Evolutionary conservation across 2,888 invertebrate genomes (phyloP), one percentile per base, ranked within the genome.

Genomic region (Netelia melanura): DNA sequence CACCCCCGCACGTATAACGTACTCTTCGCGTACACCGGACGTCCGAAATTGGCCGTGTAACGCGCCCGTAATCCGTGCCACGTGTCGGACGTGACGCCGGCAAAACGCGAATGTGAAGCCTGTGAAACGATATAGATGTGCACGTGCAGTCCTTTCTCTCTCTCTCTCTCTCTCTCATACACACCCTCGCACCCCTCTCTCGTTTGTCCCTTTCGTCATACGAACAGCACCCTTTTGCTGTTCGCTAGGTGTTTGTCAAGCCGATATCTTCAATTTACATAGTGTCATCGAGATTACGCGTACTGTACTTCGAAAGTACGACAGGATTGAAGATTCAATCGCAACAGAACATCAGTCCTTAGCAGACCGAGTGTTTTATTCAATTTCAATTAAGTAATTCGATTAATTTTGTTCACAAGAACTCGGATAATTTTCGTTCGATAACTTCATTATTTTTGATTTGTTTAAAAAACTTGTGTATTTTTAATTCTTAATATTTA

Each of bases 21-120:
- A 56, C 43, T 67, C 54, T 61, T 64, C 70, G 68, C 78, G 86
- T 86, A 65, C 83, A 86, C 83, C 90, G 91, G 89, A 91, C 89
- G 86, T 89, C 87, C 89, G 90, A 93, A 93, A 93, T 93, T 93
- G 91, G 91, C 90, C 91, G 90, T 90, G 91, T 91, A 92, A 92
- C 89, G 88, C 88, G 89, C 84, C 88, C 88, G 89, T 92, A 93
- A 93, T 92, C 92, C 91, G 89, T 86, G 93, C 89, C 93, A 93
- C 93, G 93, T 93, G 93, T 90, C 90, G 87, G 86, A 86, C 85
- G 87, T 87, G 82, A 86, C 86, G 85, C 84, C 81, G 67, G 75
- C 65, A 75, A 67, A 84, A 74, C 81, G 64, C 72, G 67, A 76
- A 75, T 82, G 52, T n/a, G 17, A 62, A 79, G 10, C 56, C 64